Percentiles rank a stretch among this genome's conserved stretches.
Conservation (phyloP, 2,797 vertebrate species). For the Adrianichthys oophorus region DNA sequence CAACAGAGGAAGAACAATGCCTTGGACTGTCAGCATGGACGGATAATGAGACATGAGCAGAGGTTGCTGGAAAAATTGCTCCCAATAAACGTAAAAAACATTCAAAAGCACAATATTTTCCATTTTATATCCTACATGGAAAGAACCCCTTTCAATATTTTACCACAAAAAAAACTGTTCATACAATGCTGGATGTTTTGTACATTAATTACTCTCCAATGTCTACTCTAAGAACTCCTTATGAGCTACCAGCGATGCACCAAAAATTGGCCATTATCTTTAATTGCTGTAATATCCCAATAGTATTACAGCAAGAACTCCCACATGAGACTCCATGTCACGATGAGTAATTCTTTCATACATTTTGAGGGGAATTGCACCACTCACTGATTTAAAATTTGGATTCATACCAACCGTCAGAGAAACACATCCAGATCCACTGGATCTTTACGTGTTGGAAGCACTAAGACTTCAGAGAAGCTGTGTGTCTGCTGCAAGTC, state of each 20-base stretch:
- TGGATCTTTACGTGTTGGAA: constrained; percentile 23
- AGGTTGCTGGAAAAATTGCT: constrained; percentile 15
- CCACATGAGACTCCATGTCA: constrained; percentile 8
- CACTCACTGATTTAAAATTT: too few species aligned
- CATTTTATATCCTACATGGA: constrained; percentile 8
- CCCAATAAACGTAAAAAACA: constrained; percentile 29
- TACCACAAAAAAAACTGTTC: constrained; percentile 24
- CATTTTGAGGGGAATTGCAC: too few species aligned
- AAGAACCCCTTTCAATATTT: too few species aligned
- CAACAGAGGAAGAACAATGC: constrained; percentile 58
- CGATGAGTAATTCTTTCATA: not conserved
- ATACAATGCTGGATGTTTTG: constrained; percentile 31
- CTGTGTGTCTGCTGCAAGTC: constrained; percentile 23
- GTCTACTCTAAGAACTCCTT: too few species aligned
- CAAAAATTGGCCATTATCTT: constrained; percentile 28
- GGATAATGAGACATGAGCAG: constrained; percentile 32
- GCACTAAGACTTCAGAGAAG: constrained; percentile 11
- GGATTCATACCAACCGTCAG: too few species aligned
- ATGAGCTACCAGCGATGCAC: constrained; percentile 18
- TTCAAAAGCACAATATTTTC: constrained; percentile 12
- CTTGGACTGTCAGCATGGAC: constrained; percentile 29
- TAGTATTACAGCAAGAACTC: constrained; percentile 9
- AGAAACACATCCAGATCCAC: constrained; percentile 6
- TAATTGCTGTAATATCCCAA: constrained; percentile 12
- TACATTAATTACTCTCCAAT: constrained; percentile 13